Percentiles rank a stretch among this genome's conserved stretches.
Evolutionary conservation across 1,140 invertebrate species (phyloP).

Genomic region (Ericerus pela): DNA sequence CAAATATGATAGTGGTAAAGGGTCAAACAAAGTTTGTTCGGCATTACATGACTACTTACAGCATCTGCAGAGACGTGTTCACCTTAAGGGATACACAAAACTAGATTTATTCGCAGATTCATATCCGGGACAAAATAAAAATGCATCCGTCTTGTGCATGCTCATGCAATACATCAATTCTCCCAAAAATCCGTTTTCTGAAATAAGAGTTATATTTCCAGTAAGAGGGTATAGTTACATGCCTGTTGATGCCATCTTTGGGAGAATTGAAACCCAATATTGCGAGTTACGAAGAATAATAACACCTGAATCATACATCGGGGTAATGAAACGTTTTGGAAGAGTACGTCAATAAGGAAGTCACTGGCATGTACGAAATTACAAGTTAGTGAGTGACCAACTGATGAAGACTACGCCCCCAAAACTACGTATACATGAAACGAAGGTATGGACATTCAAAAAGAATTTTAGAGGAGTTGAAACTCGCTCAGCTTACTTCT

Average conservation of each 20-base stretch:
- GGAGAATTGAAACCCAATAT: conserved; percentile 24
- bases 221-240: conserved; percentile 26
- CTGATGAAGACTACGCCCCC: too few species aligned
- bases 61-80: not conserved
- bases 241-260: conserved; percentile 25
- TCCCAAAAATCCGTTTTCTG: conserved; percentile 10
- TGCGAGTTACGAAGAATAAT: too few species aligned
- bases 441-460: too few species aligned
- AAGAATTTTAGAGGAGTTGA: too few species aligned
- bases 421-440: too few species aligned
- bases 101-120: conserved; percentile 8
- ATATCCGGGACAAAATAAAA: conserved; percentile 5
- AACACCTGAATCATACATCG: too few species aligned
- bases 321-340: too few species aligned
- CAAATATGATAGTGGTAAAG: conserved; percentile 24
- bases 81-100: not conserved
- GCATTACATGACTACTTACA: conserved; percentile 21
- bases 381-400: too few species aligned
- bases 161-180: not conserved
- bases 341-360: too few species aligned
- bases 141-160: not conserved
- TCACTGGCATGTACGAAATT: too few species aligned
- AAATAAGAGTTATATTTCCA: conserved; percentile 24
- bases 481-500: too few species aligned
- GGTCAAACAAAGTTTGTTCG: conserved; percentile 25